A percentile compares a stretch with the other conserved stretches of the same genome.
Evolutionary conservation across 1,140 invertebrate species (phyloP).

Genomic region (Araneus ventricosus): DNA sequence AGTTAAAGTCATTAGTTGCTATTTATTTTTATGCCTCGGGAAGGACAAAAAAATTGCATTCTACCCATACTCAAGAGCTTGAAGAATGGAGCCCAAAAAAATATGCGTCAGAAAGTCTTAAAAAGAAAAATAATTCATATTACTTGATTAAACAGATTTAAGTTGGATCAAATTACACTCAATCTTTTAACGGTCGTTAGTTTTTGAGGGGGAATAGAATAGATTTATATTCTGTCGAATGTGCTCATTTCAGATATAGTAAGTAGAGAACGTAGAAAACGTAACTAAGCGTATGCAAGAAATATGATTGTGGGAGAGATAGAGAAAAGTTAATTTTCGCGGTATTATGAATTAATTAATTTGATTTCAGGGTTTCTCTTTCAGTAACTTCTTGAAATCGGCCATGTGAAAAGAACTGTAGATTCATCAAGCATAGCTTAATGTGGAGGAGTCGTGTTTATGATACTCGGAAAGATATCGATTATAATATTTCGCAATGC

Average conservation of each 20-base stretch:
- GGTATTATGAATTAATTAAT: constrained; percentile 51
- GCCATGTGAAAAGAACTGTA: not conserved
- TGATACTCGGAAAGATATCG: not conserved
- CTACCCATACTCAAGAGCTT: not conserved
- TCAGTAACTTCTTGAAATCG: not conserved
- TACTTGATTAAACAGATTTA: constrained; percentile 54
- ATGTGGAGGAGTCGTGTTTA: not conserved
- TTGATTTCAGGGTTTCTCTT: not conserved
- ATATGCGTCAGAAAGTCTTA: not conserved
- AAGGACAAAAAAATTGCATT: not conserved
- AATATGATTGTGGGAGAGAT: not conserved
- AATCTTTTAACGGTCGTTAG: constrained; percentile 63
- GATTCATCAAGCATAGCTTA: not conserved
- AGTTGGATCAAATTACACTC: constrained; percentile 33
- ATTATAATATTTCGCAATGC: not conserved
- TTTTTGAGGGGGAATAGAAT: constrained; percentile 32
- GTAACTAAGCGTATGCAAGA: constrained; percentile 10
- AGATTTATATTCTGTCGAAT: constrained; percentile 23
- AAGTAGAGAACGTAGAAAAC: constrained; percentile 32
- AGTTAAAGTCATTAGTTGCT: constrained; percentile 53
- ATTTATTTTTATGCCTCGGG: constrained; percentile 11
- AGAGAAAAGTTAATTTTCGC: constrained; percentile 35
- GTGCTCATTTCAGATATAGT: not conserved
- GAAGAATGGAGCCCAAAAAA: not conserved
- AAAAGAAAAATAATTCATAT: constrained; percentile 39